Evolutionary conservation across 2,888 invertebrate genomes (phyloP), one percentile per base, ranked within the genome.

Genomic region (Orthonychiurus folsomi): DNA sequence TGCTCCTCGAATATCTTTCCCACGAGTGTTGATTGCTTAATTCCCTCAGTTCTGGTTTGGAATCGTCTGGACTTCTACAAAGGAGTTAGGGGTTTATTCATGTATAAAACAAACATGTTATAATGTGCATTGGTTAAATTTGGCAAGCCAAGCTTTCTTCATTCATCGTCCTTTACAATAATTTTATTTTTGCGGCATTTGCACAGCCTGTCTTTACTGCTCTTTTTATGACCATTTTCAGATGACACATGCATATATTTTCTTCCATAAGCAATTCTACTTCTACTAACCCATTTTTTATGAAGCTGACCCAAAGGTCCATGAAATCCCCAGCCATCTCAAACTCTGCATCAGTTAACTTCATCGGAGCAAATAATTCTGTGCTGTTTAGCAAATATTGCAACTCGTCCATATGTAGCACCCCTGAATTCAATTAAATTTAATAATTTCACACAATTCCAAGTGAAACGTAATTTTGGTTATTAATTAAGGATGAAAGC

Each of bases 361-460:
- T 23, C 3, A 59, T 20, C 9, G 59, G 47, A 37, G 59, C n/a
- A 50, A 48, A 59, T 2, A 50, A 59, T n/a, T 21, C 23, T 15
- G 47, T 59, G 9, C n/a, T 20, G 50, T 59, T 59, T 48, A 59
- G 50, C 18, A 59, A 5, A 50, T 59, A 59, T 50, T 59, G 59
- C 47, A 59, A 24, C 9, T 59, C 59, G 23, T 59, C 59, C 20
- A 59, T 5, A 26, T 59, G 59, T 20, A 52, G 5, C 52, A 52
- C 52, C 3, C 52, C 52, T 52, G 24, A 23, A n/a, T 52, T 3
- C 3, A 21, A n/a, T 52, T 23, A 52, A 23, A 21, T 21, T n/a
- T 20, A 52, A 20, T 52, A 52, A 12, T 52, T 52, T 21, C 20
- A 12, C 20, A 52, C n/a, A n/a, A n/a, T n/a, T n/a, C n/a, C n/a